Conservation (phyloP, 2,797 vertebrate species). For the Channa striata region DNA sequence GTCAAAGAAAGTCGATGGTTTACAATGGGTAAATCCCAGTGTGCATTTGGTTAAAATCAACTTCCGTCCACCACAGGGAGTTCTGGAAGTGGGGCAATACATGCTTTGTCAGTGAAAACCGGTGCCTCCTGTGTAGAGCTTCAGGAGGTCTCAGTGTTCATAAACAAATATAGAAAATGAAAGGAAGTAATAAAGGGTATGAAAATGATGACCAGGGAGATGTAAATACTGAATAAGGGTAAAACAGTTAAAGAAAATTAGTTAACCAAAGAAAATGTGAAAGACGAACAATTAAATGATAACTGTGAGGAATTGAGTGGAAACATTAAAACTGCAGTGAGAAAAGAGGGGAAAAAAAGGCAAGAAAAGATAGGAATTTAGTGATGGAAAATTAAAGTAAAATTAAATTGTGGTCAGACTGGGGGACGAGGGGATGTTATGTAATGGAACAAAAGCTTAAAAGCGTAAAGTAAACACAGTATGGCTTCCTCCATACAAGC, state of each 20-base stretch:
- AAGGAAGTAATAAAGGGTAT: slow-evolving; percentile 4
- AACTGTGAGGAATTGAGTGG: neutral
- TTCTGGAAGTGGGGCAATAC: slow-evolving; percentile 38
- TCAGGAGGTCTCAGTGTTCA: neutral
- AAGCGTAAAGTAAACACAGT: slow-evolving; percentile 22
- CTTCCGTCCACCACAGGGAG: slow-evolving; percentile 32
- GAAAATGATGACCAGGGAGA: neutral
- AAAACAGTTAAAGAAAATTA: slow-evolving; percentile 3
- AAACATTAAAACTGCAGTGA: slow-evolving; percentile 5
- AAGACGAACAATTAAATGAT: neutral
- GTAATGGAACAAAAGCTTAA: slow-evolving; percentile 18
- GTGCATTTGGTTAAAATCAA: slow-evolving; percentile 59
- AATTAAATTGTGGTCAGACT: neutral
- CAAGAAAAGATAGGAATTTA: neutral
- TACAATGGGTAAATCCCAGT: slow-evolving; percentile 22
- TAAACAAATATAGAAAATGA: slow-evolving; percentile 10
- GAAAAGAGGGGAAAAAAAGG: slow-evolving; percentile 19
- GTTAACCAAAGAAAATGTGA: neutral
- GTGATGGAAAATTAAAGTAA: neutral
- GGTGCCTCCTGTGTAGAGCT: slow-evolving; percentile 24
- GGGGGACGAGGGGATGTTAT: slow-evolving; percentile 7
- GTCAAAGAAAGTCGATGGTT: slow-evolving; percentile 66
- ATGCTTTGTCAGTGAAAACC: slow-evolving; percentile 44
- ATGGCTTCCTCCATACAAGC: slow-evolving; percentile 10
- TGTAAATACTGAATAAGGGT: neutral